These are phyloP conservation scores for Condylura cristata DNA, from an alignment of 2,113 vertebrate genomes.

Conservation along the genomic window DNA sequence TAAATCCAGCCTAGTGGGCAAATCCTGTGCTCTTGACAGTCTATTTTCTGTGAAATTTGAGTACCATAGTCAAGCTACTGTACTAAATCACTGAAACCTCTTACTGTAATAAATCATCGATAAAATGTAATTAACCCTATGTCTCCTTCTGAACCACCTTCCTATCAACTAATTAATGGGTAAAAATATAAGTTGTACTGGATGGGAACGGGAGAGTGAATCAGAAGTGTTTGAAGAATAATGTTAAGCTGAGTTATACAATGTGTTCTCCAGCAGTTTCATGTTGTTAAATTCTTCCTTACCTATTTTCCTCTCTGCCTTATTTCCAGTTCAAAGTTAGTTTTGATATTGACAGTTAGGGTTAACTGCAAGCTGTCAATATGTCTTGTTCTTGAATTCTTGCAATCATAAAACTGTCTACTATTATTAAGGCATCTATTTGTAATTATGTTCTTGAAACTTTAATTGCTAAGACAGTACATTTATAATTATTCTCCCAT, in stretches of 20 bases:
- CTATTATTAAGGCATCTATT: slow-evolving; percentile 37
- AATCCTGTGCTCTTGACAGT: not conserved
- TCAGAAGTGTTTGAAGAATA: slow-evolving; percentile 1
- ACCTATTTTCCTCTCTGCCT: not conserved
- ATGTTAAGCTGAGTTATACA: slow-evolving; percentile 7
- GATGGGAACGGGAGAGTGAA: not conserved
- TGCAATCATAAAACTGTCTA: not conserved
- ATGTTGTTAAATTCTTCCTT: not conserved
- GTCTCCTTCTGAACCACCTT: not conserved
- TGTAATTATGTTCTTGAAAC: slow-evolving; percentile 41
- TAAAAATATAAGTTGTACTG: not conserved
- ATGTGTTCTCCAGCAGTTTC: not conserved
- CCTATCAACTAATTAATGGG: not conserved
- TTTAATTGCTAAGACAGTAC: slow-evolving; percentile 35
- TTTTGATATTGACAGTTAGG: not conserved
- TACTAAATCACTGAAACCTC: not conserved
- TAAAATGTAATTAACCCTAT: not conserved
- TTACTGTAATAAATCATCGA: not conserved
- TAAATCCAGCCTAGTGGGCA: not conserved
- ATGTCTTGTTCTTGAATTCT: slow-evolving; percentile 36
- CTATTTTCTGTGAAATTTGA: slow-evolving; percentile 1
- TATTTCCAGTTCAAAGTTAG: slow-evolving; percentile 7
- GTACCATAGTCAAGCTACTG: not conserved
- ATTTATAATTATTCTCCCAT: slow-evolving; percentile 47
- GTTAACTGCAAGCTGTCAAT: not conserved